Percentiles rank a stretch among this genome's conserved stretches.
phyloP scores from a whole-genome alignment of 2,888 invertebrate genomes.

The Quadriops clusia region DNA sequence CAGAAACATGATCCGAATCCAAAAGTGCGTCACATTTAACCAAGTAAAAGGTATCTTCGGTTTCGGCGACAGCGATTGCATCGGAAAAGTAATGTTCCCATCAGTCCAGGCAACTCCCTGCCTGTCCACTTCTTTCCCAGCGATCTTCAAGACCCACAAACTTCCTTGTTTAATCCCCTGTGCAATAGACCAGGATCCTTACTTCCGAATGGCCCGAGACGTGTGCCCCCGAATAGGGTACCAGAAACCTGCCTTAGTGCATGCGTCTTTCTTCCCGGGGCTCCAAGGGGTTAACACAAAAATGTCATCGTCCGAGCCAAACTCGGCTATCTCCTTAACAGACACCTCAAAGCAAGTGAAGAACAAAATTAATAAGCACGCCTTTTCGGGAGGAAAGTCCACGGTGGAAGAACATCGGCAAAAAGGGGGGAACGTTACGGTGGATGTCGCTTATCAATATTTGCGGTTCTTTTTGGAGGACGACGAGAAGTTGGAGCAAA shows the following conservation, averaged over 20 bases:
- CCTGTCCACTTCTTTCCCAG: slow-evolving; percentile 79
- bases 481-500: slow-evolving; percentile 64
- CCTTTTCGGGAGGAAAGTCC: slow-evolving; percentile 91
- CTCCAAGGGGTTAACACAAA: slow-evolving; percentile 90
- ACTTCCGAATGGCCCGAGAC: slow-evolving; percentile 97
- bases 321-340: slow-evolving; percentile 88
- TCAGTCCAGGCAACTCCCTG: slow-evolving; percentile 94
- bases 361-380: slow-evolving; percentile 92
- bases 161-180: slow-evolving; percentile 87
- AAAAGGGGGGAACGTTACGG: slow-evolving; percentile 88
- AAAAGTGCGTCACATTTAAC: slow-evolving; percentile 92
- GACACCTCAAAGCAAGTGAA: slow-evolving; percentile 93
- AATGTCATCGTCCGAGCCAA: slow-evolving; percentile 94
- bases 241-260: slow-evolving; percentile 76
- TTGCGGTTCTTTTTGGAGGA: slow-evolving; percentile 90
- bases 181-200: slow-evolving; percentile 99
- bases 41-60: slow-evolving; percentile 98
- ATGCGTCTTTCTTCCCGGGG: slow-evolving; percentile 55
- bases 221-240: slow-evolving; percentile 83
- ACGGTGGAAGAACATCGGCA: slow-evolving; percentile 87
- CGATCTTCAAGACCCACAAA: slow-evolving; percentile 71
- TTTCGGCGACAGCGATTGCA: slow-evolving; percentile 88
- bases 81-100: slow-evolving; percentile 96
- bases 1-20: slow-evolving; percentile 82
- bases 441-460: slow-evolving; percentile 94